Conservation (phyloP, 2,113 vertebrate genomes). For the Chaetops frenatus region DNA sequence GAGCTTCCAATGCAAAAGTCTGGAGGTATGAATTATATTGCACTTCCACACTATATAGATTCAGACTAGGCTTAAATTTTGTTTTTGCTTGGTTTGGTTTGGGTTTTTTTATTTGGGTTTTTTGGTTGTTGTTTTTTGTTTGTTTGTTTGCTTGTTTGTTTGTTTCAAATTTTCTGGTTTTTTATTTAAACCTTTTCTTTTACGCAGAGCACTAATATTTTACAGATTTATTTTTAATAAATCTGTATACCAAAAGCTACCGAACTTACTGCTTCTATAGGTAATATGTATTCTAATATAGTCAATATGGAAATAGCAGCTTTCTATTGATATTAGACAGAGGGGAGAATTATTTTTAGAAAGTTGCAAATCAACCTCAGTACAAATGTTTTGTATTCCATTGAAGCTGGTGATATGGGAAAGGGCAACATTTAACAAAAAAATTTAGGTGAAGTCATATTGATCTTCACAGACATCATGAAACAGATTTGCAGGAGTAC, state of each 20-base stretch:
- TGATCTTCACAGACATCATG: background rate
- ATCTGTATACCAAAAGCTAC: background rate
- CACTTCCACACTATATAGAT: background rate
- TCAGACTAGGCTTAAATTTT: background rate
- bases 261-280: background rate
- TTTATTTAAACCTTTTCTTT: background rate
- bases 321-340: background rate
- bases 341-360: background rate
- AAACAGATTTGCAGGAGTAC: background rate
- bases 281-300: background rate
- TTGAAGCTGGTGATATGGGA: background rate
- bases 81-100: too few relatives aligned
- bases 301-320: background rate
- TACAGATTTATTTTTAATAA: background rate
- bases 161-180: too few relatives aligned
- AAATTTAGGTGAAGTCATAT: background rate
- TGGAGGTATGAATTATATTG: background rate
- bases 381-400: background rate
- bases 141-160: too few relatives aligned
- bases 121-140: too few relatives aligned
- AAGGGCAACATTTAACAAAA: background rate
- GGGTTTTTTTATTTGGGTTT: too few relatives aligned
- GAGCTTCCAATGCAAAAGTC: background rate
- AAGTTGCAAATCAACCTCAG: background rate
- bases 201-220: background rate